Evolutionary conservation across 2,888 invertebrate genomes (phyloP), one percentile per base, ranked within the genome.

Genomic region (Aricia artaxerxes): DNA sequence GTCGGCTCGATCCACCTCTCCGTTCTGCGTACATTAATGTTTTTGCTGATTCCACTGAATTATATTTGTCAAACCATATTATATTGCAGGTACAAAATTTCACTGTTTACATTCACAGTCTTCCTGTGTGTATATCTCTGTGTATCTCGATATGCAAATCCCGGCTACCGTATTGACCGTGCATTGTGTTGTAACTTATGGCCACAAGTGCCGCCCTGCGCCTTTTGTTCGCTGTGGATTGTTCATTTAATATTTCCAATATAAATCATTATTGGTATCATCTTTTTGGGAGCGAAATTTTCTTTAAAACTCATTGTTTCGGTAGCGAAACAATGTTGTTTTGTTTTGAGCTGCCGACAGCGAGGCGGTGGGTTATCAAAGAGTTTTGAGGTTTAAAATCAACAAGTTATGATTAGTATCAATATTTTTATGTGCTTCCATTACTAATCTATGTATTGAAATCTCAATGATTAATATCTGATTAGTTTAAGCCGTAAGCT

Each of bases 181-280:
- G 88, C 91, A 90, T 90, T 90, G 91, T 90, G 86, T 86, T 85
- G 90, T 91, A 90, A 90, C 90, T 90, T 90, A 90, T 90, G 90
- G 90, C 60, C 73, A 78, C 73, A 73, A 78, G 49, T 57, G 73
- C 73, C 73, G 78, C 78, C 73, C 57, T 24, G 73, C 60, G 78
- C 73, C 73, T 73, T 72, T 78, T 73, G 73, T 73, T 38, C 78
- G 38, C 72, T 72, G 53, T 5, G 64, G 40, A 72, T 57, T 72
- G 72, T 78, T 72, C 73, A 73, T 73, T 78, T 78, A 78, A 78
- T 78, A 78, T 78, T 78, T 78, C 35, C 78, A 78, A 57, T 61
- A 78, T 78, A 78, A 78, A 78, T 78, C 78, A 78, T 78, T 78
- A 73, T 73, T 76, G 75, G 75, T 75, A 76, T 76, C 53, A 76